phyloP scores from a whole-genome alignment of 2,113 vertebrate genomes.

The Oreotrochilus melanogaster region DNA sequence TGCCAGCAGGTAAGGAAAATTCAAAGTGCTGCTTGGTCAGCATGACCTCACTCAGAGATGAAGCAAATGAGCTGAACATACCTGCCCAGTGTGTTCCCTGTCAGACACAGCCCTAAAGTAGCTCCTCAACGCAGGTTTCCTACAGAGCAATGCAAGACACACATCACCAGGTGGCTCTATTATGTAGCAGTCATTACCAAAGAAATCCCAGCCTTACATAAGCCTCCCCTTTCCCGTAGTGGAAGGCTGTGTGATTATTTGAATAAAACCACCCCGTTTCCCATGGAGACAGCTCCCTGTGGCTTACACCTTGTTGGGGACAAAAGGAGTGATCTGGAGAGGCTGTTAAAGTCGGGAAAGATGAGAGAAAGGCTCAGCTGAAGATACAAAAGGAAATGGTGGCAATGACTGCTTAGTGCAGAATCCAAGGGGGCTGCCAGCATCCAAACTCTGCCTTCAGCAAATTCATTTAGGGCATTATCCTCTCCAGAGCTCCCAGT shows the following conservation, averaged over 20 bases:
- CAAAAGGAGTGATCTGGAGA: constrained; percentile 13
- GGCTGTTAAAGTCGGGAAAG: not conserved
- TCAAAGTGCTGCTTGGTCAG: not conserved
- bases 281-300: not conserved
- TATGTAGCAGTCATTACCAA: constrained; percentile 48
- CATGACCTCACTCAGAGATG: not conserved
- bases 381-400: not conserved
- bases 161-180: constrained; percentile 61
- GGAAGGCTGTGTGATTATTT: not conserved
- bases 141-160: constrained; percentile 41
- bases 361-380: not conserved
- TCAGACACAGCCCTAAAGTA: not conserved
- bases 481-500: not conserved
- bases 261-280: not conserved
- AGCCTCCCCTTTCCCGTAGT: not conserved
- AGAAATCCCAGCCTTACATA: constrained; percentile 27
- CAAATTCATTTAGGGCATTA: not conserved
- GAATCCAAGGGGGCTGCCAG: not conserved
- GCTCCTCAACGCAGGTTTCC: not conserved
- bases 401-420: not conserved
- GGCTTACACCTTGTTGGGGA: constrained; percentile 33
- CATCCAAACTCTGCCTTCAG: not conserved
- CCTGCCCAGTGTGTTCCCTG: constrained; percentile 10
- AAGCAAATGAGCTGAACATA: not conserved
- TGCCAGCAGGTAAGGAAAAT: not conserved